A percentile compares a stretch with the other conserved stretches of the same genome.
Evolutionary conservation across 1,140 invertebrate genomes (phyloP).

Genomic region (Heliothis subflexa): DNA sequence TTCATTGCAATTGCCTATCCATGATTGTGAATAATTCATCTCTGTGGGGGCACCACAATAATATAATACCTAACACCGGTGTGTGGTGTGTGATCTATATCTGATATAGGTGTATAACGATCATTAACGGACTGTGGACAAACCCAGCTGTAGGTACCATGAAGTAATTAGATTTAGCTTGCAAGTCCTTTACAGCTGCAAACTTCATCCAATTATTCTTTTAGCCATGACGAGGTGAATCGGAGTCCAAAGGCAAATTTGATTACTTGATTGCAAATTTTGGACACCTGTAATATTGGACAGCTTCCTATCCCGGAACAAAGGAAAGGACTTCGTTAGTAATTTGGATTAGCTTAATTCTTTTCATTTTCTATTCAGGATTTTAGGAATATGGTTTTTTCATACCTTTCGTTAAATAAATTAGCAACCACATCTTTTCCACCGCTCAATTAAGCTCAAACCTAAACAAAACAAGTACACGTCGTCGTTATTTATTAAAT

Average conservation of each 20-base stretch:
- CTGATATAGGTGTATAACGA: background rate
- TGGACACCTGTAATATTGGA: slow-evolving; percentile 44
- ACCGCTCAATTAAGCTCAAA: too few relatives aligned
- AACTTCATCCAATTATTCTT: slow-evolving; percentile 48
- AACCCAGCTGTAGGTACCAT: background rate
- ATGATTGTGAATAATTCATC: too few relatives aligned
- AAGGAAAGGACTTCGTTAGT: background rate
- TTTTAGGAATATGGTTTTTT: too few relatives aligned
- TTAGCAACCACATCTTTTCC: too few relatives aligned
- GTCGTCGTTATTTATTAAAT: too few relatives aligned
- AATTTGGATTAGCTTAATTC: background rate
- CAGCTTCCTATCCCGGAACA: background rate
- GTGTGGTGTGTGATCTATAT: too few relatives aligned
- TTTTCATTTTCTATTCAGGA: too few relatives aligned
- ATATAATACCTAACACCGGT: too few relatives aligned
- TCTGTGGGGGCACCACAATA: too few relatives aligned
- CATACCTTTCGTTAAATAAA: too few relatives aligned
- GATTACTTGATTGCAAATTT: slow-evolving; percentile 63
- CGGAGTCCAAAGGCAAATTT: slow-evolving; percentile 49
- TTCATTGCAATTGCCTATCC: too few relatives aligned
- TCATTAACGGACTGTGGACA: background rate
- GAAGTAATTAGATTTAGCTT: background rate
- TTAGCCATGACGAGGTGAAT: slow-evolving; percentile 41
- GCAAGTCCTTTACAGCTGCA: slow-evolving; percentile 16
- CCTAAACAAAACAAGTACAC: too few relatives aligned